A percentile compares a stretch with the other conserved stretches of the same genome.
Evolutionary conservation across 2,888 invertebrate species (phyloP).

Genomic region (Drosophila meridiana): DNA sequence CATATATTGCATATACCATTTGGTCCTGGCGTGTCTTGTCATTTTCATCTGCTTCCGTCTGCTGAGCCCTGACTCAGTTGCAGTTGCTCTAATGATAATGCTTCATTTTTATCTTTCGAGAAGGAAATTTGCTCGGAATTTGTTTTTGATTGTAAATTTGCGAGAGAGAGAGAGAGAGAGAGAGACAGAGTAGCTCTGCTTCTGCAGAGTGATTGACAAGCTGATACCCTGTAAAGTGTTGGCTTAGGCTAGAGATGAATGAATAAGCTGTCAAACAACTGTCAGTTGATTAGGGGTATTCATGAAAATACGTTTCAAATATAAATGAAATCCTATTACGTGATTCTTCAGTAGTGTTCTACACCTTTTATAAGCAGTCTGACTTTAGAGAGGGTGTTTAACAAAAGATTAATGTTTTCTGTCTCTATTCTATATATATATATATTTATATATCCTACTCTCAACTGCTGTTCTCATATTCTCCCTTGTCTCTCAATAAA

Average conservation of each 20-base stretch:
- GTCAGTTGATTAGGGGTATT: neutral
- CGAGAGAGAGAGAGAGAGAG: neutral
- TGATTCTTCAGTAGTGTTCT: neutral
- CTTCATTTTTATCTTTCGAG: neutral
- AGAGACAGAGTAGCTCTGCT: neutral
- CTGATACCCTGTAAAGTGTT: neutral
- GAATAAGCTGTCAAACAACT: neutral
- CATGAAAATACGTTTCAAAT: neutral
- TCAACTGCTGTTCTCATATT: neutral
- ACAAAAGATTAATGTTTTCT: neutral
- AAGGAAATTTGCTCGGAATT: conserved; percentile 5
- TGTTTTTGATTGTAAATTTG: conserved; percentile 4
- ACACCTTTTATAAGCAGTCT: neutral
- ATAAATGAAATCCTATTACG: neutral
- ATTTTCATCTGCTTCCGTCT: conserved; percentile 50
- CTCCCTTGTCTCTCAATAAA: neutral
- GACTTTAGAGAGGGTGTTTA: neutral
- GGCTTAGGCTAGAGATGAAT: neutral
- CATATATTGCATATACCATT: conserved; percentile 36
- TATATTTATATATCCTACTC: neutral
- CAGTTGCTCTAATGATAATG: conserved; percentile 19
- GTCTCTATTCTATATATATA: neutral
- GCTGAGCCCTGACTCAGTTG: neutral
- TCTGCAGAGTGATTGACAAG: neutral
- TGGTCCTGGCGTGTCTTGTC: conserved; percentile 32